Evolutionary conservation across 2,113 vertebrate genomes (phyloP), one percentile per base, ranked within the genome.

Genomic region (Proteles cristata): DNA sequence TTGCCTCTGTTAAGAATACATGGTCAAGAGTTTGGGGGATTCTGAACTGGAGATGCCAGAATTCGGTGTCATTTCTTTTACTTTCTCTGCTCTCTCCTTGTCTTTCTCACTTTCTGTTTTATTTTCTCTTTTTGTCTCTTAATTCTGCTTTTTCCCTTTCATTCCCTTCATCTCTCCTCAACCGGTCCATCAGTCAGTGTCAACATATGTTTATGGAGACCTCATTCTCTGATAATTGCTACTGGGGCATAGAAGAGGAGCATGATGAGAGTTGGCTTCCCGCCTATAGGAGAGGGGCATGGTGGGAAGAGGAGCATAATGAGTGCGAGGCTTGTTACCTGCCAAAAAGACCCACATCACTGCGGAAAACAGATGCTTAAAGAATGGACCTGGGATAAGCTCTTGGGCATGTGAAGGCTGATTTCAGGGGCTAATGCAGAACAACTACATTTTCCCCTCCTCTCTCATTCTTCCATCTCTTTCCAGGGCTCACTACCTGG

Each of bases 401-500:
- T 88, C 63, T 33, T 15, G 58, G 58, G 73, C 48, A 35, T 7
- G 43, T 7, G 81, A 31, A 73, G 43, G 26, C 48, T 35, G 53
- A 53, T 82, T 45, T 89, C 6, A 10, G 58, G 25, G 48, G 2
- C 15, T 7, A 35, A 58, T 12, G 45, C 10, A n/a, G n/a, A 79
- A 11, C 66, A 81, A 31, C 12, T 25, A 31, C 4, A 10, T 25
- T 73, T 50, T 79, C 53, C 58, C 58, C 58, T 53, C 45, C 33
- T 85, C 8, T 61, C 43, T 83, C 3, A 1, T 71, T 28, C 15
- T 19, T 15, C 17, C 76, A 28, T 97, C 92, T 96, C 88, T 86
- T 83, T 98, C 85, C 92, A 99, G 99, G 63, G 71, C 43, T 82
- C 98, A 96, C 58, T 98, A 99, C 95, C 94, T 99, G 98, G 97